These are phyloP conservation scores for Amphiura filiformis DNA, from an alignment of 35 echinoderm and acorn worm species.

Conservation along the genomic window DNA sequence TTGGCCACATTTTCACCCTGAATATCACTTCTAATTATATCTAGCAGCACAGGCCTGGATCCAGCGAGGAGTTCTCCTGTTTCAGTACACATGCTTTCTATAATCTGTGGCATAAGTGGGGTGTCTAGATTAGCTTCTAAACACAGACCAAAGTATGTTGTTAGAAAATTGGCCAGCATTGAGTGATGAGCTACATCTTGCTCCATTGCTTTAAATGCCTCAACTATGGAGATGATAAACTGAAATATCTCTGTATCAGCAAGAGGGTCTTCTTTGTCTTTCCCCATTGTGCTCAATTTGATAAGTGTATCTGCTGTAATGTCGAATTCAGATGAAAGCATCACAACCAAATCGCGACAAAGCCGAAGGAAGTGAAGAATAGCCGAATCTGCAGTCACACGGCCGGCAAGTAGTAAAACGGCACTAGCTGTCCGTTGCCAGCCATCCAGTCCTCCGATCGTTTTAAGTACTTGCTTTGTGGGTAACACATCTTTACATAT, in stretches of 20 bases:
- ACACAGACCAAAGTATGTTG: constrained; percentile 35
- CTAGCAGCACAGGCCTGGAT: constrained; percentile 14
- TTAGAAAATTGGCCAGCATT: neutral
- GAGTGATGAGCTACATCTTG: neutral
- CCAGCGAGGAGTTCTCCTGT: constrained; percentile 5
- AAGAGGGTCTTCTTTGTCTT: neutral
- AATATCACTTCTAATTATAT: constrained; percentile 25
- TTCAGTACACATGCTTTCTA: neutral
- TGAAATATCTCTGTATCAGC: neutral
- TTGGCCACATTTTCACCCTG: neutral
- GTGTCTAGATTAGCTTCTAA: constrained; percentile 19
- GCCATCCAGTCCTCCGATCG: neutral
- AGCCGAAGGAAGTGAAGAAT: constrained; percentile 6
- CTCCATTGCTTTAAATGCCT: neutral
- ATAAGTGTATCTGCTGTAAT: neutral
- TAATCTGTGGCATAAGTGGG: constrained; percentile 7
- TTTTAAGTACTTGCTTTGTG: neutral
- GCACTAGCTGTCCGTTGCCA: neutral
- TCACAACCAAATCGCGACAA: constrained; percentile 12
- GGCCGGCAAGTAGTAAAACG: neutral
- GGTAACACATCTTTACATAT: neutral
- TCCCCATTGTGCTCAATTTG: neutral
- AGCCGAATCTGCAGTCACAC: neutral
- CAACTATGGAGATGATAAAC: neutral
- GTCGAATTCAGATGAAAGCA: neutral